Conservation (phyloP, 1,140 invertebrate species). For the Drosophila lacteicornis region DNA sequence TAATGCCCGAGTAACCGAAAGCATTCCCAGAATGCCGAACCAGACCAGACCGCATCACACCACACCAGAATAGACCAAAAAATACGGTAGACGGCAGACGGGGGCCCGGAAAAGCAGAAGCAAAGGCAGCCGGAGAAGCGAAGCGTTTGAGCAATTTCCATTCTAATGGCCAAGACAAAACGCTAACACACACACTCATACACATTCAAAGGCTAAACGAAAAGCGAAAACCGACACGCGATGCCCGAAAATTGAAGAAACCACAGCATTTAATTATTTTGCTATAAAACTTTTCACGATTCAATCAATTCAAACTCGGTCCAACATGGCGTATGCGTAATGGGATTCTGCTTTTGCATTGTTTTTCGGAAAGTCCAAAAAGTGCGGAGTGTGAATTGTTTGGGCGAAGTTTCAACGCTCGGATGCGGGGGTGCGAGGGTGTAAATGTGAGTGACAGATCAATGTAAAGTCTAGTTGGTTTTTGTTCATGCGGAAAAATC, state of each 20-base stretch:
- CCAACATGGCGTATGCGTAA: slow-evolving; percentile 60
- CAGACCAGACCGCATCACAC: slow-evolving; percentile 35
- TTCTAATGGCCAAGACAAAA: slow-evolving; percentile 57
- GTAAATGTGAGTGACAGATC: slow-evolving; percentile 38
- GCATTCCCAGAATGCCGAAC: slow-evolving; percentile 40
- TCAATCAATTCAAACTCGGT: slow-evolving; percentile 66
- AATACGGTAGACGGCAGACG: slow-evolving; percentile 20
- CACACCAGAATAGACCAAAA: slow-evolving; percentile 10
- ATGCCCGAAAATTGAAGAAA: slow-evolving; percentile 56
- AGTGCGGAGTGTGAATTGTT: slow-evolving; percentile 24
- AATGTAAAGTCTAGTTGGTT: slow-evolving; percentile 28
- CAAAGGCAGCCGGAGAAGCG: slow-evolving; percentile 26
- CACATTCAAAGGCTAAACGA: slow-evolving; percentile 6
- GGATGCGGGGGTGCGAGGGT: background rate
- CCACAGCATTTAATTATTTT: slow-evolving; percentile 69
- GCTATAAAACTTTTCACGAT: slow-evolving; percentile 77
- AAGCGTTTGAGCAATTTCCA: slow-evolving; percentile 51
- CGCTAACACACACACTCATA: slow-evolving; percentile 8
- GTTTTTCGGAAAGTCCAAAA: slow-evolving; percentile 6
- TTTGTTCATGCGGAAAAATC: slow-evolving; percentile 33
- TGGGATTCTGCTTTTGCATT: slow-evolving; percentile 28
- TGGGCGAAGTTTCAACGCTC: slow-evolving; percentile 1
- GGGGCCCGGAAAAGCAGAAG: slow-evolving; percentile 13
- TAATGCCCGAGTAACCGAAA: slow-evolving; percentile 35
- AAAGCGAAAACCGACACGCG: slow-evolving; percentile 37